Evolutionary conservation across 2,113 vertebrate species (phyloP).

Genomic region (Myotis yumanensis): DNA sequence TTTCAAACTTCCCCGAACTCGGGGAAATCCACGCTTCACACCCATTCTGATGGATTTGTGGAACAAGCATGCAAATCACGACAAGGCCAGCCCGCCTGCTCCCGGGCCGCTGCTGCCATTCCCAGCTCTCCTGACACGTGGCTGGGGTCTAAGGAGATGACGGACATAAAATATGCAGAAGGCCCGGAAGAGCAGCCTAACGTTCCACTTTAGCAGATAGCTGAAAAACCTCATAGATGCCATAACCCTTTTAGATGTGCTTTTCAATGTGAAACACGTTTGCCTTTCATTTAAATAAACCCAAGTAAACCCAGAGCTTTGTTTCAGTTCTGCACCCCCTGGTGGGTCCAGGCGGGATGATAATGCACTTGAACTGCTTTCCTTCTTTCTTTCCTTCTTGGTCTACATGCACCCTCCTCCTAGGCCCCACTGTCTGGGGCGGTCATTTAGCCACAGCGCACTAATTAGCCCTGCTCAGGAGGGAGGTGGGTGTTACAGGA

Average conservation of each 20-base stretch:
- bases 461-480: constrained; percentile 63
- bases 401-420: not conserved
- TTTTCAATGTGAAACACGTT: not conserved
- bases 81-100: fast-evolving
- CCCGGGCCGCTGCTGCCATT: fast-evolving
- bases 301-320: not conserved
- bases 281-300: not conserved
- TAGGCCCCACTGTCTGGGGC: not conserved
- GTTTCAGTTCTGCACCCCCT: not conserved
- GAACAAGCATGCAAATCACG: fast-evolving
- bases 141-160: not conserved
- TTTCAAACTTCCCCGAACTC: not conserved
- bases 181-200: fast-evolving
- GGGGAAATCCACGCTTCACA: fast-evolving
- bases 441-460: not conserved
- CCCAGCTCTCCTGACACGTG: fast-evolving
- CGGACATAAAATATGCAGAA: fast-evolving
- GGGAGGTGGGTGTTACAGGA: not conserved
- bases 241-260: not conserved
- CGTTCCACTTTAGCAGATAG: not conserved
- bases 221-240: not conserved
- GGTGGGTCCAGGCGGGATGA: not conserved
- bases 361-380: not conserved
- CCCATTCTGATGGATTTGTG: fast-evolving
- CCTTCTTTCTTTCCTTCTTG: not conserved